These are phyloP conservation scores for Eurytoma californica DNA, from an alignment of 2,888 invertebrate genomes.

Conservation along the genomic window DNA sequence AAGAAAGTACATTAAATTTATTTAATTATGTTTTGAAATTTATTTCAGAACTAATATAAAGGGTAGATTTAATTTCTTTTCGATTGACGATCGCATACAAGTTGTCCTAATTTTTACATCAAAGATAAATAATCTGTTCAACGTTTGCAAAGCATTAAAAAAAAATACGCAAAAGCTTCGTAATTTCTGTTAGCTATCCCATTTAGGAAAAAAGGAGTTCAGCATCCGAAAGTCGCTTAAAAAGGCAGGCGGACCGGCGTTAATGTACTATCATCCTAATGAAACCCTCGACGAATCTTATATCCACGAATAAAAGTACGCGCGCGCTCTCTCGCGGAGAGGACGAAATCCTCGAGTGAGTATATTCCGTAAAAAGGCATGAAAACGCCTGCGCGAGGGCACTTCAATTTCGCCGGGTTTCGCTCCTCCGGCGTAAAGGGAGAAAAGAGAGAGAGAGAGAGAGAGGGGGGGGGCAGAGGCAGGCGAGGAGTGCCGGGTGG, in stretches of 20 bases:
- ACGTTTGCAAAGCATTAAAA: too few species aligned
- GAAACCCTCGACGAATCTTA: conserved; percentile 1
- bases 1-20: too few species aligned
- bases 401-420: conserved; percentile 6
- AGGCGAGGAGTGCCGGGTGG: not conserved
- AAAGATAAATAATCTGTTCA: too few species aligned
- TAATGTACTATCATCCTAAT: conserved; percentile 1
- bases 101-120: too few species aligned
- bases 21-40: too few species aligned
- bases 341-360: conserved; percentile 20
- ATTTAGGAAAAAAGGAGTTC: too few species aligned
- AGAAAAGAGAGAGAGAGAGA: not conserved
- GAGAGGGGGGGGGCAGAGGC: too few species aligned
- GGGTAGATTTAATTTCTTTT: too few species aligned
- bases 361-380: conserved; percentile 22
- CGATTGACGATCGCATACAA: too few species aligned
- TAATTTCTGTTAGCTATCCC: too few species aligned
- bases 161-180: too few species aligned
- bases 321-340: not conserved
- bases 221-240: not conserved
- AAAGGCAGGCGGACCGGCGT: not conserved
- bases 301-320: conserved; percentile 6
- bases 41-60: too few species aligned
- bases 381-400: conserved; percentile 19
- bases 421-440: not conserved